phyloP scores from a whole-genome alignment of 2,113 vertebrate genomes.

The Odontophorus gujanensis region DNA sequence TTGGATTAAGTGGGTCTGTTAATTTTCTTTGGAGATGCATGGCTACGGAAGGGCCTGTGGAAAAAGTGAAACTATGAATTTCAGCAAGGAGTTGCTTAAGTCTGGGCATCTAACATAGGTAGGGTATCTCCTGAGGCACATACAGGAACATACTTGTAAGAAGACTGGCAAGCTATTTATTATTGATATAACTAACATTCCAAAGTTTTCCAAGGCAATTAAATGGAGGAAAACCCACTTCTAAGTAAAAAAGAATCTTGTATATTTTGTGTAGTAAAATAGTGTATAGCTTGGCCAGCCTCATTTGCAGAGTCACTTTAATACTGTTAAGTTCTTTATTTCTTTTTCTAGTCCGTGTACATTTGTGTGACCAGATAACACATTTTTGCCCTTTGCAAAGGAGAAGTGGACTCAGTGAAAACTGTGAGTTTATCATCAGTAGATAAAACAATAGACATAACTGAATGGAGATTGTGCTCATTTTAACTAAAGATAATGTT shows the following conservation, averaged over 20 bases:
- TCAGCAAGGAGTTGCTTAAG: background rate
- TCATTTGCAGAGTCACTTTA: background rate
- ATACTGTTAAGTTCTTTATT: background rate
- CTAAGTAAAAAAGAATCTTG: background rate
- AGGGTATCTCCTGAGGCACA: background rate
- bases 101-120: background rate
- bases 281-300: background rate
- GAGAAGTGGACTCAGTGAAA: background rate
- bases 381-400: background rate
- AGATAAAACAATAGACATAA: constrained; percentile 34
- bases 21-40: background rate
- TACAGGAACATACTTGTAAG: background rate
- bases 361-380: constrained; percentile 22
- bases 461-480: constrained; percentile 30
- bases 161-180: background rate
- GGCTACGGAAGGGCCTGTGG: background rate
- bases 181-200: background rate
- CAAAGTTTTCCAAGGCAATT: background rate
- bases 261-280: background rate
- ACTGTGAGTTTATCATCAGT: constrained; percentile 28
- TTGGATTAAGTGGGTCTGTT: background rate
- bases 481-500: constrained; percentile 52
- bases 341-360: background rate
- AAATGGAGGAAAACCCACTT: background rate
- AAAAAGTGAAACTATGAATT: background rate